Conservation (phyloP, 2,797 vertebrate species). For the Pangasius sanitwongsei region DNA sequence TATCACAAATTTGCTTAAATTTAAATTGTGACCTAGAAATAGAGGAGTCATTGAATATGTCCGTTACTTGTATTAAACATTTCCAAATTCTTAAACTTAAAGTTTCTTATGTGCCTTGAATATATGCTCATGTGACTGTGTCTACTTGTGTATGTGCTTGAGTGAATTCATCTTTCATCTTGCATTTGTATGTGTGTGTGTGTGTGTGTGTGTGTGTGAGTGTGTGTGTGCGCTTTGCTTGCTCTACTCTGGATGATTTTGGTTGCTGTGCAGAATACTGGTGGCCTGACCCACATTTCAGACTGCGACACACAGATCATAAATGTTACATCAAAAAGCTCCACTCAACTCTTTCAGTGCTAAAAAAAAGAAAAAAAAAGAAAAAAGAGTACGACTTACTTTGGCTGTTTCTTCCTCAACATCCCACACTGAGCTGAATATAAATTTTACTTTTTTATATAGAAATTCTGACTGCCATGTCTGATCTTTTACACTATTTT, state of each 20-base stretch:
- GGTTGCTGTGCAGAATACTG: slow-evolving; percentile 60
- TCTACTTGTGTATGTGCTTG: not conserved
- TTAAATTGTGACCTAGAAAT: not conserved
- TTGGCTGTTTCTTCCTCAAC: not conserved
- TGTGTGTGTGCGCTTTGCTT: slow-evolving; percentile 21
- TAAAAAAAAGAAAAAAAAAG: not conserved
- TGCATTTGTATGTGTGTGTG: not conserved
- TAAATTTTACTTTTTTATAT: not conserved
- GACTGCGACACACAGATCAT: slow-evolving; percentile 57
- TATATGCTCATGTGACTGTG: not conserved
- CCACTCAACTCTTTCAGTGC: slow-evolving; percentile 25
- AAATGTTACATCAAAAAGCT: slow-evolving; percentile 66
- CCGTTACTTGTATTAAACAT: not conserved
- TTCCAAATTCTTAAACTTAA: not conserved
- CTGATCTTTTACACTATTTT: slow-evolving; percentile 13
- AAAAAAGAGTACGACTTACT: not conserved
- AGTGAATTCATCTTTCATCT: not conserved
- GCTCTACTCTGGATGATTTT: slow-evolving; percentile 44
- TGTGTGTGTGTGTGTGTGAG: not conserved
- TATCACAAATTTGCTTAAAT: not conserved
- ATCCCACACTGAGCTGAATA: slow-evolving; percentile 15
- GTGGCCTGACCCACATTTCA: slow-evolving; percentile 71
- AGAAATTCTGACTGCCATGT: not conserved
- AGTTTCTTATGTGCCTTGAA: not conserved
- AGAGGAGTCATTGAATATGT: not conserved